These are phyloP conservation scores for Lagocephalus sceleratus DNA, from an alignment of 2,797 vertebrate genomes.

Conservation along the genomic window DNA sequence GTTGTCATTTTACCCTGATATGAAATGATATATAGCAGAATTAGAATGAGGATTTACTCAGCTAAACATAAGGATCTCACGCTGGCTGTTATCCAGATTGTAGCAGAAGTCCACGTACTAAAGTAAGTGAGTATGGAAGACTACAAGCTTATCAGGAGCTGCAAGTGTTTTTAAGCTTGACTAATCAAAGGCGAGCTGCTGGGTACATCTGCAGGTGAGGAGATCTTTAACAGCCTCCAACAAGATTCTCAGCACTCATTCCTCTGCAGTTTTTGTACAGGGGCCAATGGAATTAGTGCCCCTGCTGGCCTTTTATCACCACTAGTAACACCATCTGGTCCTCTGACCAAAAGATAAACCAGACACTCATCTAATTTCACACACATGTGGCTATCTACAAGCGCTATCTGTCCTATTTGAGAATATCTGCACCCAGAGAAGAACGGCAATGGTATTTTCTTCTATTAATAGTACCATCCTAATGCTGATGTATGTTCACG, in stretches of 20 bases:
- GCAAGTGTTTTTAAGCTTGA: conserved; percentile 27
- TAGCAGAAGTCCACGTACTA: conserved; percentile 21
- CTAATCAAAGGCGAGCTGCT: conserved; percentile 8
- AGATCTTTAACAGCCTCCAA: conserved; percentile 9
- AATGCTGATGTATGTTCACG: too few species aligned
- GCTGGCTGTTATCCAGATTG: conserved; percentile 11
- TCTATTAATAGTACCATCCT: too few species aligned
- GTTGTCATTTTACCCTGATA: not conserved
- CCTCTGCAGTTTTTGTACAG: conserved; percentile 26
- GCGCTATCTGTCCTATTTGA: not conserved
- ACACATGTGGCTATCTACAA: not conserved
- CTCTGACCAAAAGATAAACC: conserved; percentile 46
- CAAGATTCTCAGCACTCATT: conserved; percentile 5
- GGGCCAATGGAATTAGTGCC: conserved; percentile 53
- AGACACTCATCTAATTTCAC: conserved; percentile 33
- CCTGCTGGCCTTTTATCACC: conserved; percentile 57
- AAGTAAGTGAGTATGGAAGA: conserved; percentile 25
- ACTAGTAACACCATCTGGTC: conserved; percentile 58
- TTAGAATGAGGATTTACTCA: not conserved
- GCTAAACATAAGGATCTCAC: not conserved
- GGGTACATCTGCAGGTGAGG: not conserved
- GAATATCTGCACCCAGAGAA: too few species aligned
- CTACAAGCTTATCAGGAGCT: conserved; percentile 45
- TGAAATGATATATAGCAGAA: conserved; percentile 3
- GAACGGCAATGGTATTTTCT: too few species aligned